phyloP scores from a whole-genome alignment of 2,888 invertebrate genomes.

The Pyrrhopygopsis socrates region DNA sequence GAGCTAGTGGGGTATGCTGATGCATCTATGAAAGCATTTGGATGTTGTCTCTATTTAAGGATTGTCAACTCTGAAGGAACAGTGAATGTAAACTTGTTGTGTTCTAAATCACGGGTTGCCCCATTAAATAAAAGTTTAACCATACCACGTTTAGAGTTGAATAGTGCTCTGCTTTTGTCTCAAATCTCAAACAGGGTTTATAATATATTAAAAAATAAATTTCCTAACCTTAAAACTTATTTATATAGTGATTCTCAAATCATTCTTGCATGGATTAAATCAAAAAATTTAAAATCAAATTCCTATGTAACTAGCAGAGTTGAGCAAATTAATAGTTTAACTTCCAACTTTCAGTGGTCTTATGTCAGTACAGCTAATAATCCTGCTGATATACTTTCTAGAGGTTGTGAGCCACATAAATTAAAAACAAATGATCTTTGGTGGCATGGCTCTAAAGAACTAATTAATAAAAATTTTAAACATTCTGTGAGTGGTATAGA shows the following conservation, averaged over 20 bases:
- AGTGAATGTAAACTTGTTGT: conserved; percentile 37
- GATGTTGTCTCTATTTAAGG: conserved; percentile 67
- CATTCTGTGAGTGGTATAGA: not conserved
- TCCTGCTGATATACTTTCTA: not conserved
- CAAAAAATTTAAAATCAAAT: not conserved
- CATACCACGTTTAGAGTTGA: conserved; percentile 24
- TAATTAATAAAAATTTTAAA: not conserved
- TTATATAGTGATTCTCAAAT: conserved; percentile 14
- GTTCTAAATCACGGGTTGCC: conserved; percentile 58
- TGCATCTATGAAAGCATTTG: conserved; percentile 60
- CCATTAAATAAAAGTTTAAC: conserved; percentile 57
- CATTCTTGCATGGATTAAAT: not conserved
- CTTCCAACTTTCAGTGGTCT: not conserved
- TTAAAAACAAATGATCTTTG: not conserved
- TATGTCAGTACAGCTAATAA: not conserved
- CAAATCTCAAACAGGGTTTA: not conserved
- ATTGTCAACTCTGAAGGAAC: conserved; percentile 27
- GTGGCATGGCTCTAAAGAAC: not conserved
- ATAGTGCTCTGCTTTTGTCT: not conserved
- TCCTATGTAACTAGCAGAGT: not conserved
- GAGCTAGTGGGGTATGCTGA: conserved; percentile 67
- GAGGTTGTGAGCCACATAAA: not conserved
- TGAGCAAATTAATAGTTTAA: not conserved
- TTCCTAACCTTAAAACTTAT: not conserved
- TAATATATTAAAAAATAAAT: not conserved